phyloP scores from a whole-genome alignment of 2,888 invertebrate genomes.

The Adela reaumurella region DNA sequence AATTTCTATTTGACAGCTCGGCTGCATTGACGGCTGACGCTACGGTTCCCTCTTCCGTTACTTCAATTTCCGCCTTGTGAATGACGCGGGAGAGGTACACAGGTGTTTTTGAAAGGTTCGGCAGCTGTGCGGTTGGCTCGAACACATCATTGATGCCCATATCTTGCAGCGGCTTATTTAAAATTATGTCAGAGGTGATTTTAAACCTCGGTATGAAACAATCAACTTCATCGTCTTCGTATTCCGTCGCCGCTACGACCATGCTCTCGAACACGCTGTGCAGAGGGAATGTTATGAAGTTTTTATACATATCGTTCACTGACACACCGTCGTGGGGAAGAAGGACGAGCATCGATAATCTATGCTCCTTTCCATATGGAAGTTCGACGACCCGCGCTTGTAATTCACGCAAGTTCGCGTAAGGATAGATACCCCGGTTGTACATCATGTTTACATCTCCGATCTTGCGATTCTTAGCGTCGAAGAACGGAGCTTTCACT shows the following conservation, averaged over 20 bases:
- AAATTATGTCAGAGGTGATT: constrained; percentile 52
- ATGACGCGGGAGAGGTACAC: constrained; percentile 57
- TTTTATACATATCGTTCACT: constrained; percentile 46
- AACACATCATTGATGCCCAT: constrained; percentile 58
- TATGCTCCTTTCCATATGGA: constrained; percentile 59
- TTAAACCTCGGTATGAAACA: constrained; percentile 63
- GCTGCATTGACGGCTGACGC: constrained; percentile 59
- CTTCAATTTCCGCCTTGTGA: constrained; percentile 71
- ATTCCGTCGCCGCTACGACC: constrained; percentile 40
- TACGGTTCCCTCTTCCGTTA: constrained; percentile 70
- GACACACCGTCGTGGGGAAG: constrained; percentile 58
- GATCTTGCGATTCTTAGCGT: constrained; percentile 44
- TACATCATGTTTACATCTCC: constrained; percentile 75
- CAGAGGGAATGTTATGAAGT: constrained; percentile 39
- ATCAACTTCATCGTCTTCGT: constrained; percentile 60
- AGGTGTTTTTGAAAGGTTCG: constrained; percentile 45
- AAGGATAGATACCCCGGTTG: constrained; percentile 56
- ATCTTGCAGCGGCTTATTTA: constrained; percentile 46
- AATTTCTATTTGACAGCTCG: constrained; percentile 48
- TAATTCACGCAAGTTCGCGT: constrained; percentile 50
- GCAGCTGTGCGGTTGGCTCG: constrained; percentile 25
- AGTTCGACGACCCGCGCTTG: constrained; percentile 63
- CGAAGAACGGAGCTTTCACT: constrained; percentile 47
- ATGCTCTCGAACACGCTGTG: constrained; percentile 49
- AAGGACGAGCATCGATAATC: constrained; percentile 62